phyloP scores from a whole-genome alignment of 2,113 vertebrate species.

The Syrmaticus mikado region DNA sequence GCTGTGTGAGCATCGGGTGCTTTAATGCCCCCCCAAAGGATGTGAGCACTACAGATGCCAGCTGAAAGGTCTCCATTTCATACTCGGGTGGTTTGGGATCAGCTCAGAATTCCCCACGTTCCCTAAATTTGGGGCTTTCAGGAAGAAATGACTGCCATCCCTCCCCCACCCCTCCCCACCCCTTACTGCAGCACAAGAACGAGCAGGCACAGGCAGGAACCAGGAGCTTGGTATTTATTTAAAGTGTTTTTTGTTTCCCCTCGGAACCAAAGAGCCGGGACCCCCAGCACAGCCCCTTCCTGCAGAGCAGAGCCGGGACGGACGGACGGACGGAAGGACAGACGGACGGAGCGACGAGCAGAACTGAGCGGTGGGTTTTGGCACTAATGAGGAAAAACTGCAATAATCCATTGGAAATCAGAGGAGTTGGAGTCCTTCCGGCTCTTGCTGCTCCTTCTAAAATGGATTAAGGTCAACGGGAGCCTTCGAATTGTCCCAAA shows the following conservation, averaged over 20 bases:
- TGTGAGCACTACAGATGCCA: background rate
- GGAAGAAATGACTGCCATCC: background rate
- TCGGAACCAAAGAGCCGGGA: background rate
- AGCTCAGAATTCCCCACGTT: background rate
- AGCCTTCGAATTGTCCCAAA: background rate
- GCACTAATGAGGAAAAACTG: background rate
- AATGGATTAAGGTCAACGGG: background rate
- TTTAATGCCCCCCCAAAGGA: background rate
- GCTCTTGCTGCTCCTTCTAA: background rate
- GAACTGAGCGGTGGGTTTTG: conserved; percentile 23
- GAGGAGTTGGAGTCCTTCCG: background rate
- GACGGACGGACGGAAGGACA: too few species aligned
- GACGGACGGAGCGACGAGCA: background rate
- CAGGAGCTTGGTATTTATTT: background rate
- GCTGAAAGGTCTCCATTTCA: background rate
- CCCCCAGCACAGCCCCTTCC: background rate
- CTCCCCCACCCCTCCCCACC: too few species aligned
- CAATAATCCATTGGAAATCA: background rate
- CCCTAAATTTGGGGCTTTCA: background rate
- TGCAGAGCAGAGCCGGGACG: background rate
- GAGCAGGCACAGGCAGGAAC: background rate
- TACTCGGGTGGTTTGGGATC: too few species aligned
- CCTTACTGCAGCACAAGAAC: background rate
- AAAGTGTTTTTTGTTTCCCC: background rate
- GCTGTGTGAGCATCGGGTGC: too few species aligned